Evolutionary conservation across 2,797 vertebrate species (phyloP).

Genomic region (Coregonus ussuriensis): DNA sequence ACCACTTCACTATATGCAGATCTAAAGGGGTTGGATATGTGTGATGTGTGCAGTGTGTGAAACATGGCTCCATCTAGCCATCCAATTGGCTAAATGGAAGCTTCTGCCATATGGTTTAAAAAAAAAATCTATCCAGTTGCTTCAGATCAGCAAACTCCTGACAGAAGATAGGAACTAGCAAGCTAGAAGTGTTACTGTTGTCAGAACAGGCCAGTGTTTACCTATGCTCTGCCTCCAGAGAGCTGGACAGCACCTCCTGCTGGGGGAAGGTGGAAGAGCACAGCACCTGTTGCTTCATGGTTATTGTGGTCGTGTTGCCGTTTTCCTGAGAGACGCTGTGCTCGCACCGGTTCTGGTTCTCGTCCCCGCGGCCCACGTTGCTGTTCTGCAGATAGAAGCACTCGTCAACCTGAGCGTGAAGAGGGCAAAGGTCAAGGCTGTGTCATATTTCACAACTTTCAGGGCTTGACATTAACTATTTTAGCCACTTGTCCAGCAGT

Average conservation of each 20-base stretch:
- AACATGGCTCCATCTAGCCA: too few relatives aligned
- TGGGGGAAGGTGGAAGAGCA: conserved; percentile 73
- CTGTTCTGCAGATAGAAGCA: conserved; percentile 71
- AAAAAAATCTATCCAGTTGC: background rate
- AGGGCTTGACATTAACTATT: too few relatives aligned
- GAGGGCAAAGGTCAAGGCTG: background rate
- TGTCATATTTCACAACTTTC: background rate
- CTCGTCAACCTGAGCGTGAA: conserved; percentile 50
- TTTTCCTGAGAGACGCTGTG: conserved; percentile 66
- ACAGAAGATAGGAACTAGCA: too few relatives aligned
- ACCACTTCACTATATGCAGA: background rate
- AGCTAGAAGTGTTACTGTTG: too few relatives aligned
- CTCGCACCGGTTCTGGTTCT: conserved; percentile 75
- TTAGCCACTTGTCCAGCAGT: too few relatives aligned
- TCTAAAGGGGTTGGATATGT: background rate
- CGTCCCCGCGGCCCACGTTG: conserved; percentile 69
- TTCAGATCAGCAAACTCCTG: background rate
- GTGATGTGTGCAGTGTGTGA: background rate
- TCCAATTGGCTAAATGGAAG: too few relatives aligned
- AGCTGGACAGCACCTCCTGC: conserved; percentile 78
- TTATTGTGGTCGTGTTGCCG: conserved; percentile 49
- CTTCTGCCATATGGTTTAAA: too few relatives aligned
- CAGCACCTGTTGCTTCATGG: conserved; percentile 66
- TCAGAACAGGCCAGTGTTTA: conserved; percentile 27
- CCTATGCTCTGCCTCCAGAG: conserved; percentile 82